A percentile compares a stretch with the other conserved stretches of the same genome.
phyloP scores from a whole-genome alignment of 2,888 invertebrate species.

The Drosophila pseudotalamancana region DNA sequence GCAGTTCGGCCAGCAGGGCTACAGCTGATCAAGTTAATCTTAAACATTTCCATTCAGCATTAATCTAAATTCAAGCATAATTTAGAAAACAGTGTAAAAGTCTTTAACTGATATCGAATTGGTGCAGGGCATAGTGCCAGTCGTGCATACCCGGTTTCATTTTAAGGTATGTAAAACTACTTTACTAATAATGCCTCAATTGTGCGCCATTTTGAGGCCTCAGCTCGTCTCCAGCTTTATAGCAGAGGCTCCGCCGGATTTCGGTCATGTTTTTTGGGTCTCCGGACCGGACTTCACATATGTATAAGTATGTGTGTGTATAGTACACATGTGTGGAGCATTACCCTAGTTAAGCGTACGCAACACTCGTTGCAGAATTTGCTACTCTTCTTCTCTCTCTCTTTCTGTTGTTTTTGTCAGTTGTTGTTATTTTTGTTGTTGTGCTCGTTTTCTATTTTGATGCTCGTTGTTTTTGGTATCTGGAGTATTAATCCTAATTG shows the following conservation, averaged over 20 bases:
- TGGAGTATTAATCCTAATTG: slow-evolving; percentile 83
- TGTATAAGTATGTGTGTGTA: neutral
- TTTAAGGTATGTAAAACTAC: slow-evolving; percentile 66
- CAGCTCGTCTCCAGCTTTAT: slow-evolving; percentile 32
- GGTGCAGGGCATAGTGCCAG: slow-evolving; percentile 1
- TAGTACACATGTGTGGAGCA: slow-evolving; percentile 32
- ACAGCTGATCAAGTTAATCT: no score
- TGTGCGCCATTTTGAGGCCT: slow-evolving; percentile 64
- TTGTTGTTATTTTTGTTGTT: no score
- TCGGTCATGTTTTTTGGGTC: slow-evolving; percentile 15
- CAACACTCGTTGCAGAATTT: slow-evolving; percentile 32
- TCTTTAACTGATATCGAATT: no score
- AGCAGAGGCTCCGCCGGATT: slow-evolving; percentile 36
- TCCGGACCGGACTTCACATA: neutral
- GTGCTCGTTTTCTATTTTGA: slow-evolving; percentile 8
- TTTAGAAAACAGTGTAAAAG: no score
- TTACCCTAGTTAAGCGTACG: slow-evolving; percentile 63
- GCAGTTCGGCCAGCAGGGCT: neutral
- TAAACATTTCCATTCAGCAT: no score
- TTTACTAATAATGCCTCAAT: slow-evolving; percentile 80
- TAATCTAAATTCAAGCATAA: no score
- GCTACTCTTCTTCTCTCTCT: no score
- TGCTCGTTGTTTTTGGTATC: slow-evolving; percentile 60
- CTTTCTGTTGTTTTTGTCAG: no score
- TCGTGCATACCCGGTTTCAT: neutral